Evolutionary conservation across 1,140 invertebrate genomes (phyloP), one percentile per base, ranked within the genome.

Genomic region (Ectropis grisescens): DNA sequence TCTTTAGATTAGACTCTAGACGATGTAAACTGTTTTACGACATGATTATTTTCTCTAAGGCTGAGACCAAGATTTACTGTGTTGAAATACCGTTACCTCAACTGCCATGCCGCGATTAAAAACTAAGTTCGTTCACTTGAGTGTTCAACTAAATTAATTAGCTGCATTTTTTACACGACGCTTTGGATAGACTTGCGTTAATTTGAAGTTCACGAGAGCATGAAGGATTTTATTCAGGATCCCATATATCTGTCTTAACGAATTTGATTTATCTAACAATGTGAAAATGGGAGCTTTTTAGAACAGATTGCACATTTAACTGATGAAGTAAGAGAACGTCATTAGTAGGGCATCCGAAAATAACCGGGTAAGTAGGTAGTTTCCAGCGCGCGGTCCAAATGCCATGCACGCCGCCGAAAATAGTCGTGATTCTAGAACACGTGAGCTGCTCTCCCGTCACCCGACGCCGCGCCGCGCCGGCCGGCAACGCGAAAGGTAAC

Each of bases 361-460:
- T 80, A 80, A 60, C 59, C 39, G 47, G 43, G 48, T 59, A 64
- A 53, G 61, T 58, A 58, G 58, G 62, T 65, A 68, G 75, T 70
- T 70, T 80, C 72, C 72, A 80, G 72, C 59, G 58, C 57, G 40
- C 69, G 69, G 64, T 55, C 66, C 65, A 69, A 75, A 76, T 80
- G 59, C 68, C 64, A 57, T 45, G 56, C 59, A 38, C 59, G 54
- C 43, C 55, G 47, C 66, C 58, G 51, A 75, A 80, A 80, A 80
- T 80, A 80, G 66, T 52, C 47, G 36, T 56, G 48, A 16, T 30
- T 15, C 22, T 33, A 13, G 37, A 26, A 19, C 37, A 37, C 31
- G 43, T 37, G 46, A 42, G 42, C n/a, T 56, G 48, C 40, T 44
- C 37, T 44, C 47, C 41, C 49, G 67, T 67, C 52, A 74, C 58